phyloP scores from a whole-genome alignment of 2,888 invertebrate genomes.

The Antitype chi region DNA sequence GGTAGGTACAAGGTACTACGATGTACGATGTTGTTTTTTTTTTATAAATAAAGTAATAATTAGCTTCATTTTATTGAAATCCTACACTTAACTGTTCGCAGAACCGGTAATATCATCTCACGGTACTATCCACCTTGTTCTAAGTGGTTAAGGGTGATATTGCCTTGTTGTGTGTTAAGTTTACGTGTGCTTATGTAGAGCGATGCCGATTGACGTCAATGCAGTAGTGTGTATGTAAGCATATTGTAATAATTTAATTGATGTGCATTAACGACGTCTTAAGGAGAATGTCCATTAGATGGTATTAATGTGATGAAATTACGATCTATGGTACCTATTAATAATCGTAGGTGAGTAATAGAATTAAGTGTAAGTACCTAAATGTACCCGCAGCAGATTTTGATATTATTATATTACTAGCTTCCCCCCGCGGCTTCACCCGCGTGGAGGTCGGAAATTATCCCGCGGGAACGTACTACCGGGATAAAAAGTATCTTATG shows the following conservation, averaged over 20 bases:
- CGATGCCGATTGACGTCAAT: slow-evolving; percentile 64
- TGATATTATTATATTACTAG: not conserved
- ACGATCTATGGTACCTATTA: not conserved
- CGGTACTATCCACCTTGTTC: not conserved
- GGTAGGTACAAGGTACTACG: not conserved
- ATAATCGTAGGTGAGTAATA: not conserved
- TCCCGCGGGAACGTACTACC: too few relatives aligned
- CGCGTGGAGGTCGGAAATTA: too few relatives aligned
- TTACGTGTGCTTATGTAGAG: slow-evolving; percentile 47
- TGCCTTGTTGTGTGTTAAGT: not conserved
- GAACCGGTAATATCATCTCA: slow-evolving; percentile 7
- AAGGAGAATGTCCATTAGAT: slow-evolving; percentile 26
- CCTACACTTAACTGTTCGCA: slow-evolving; percentile 47
- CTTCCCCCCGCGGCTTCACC: too few relatives aligned
- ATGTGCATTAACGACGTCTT: slow-evolving; percentile 50
- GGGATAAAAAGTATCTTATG: too few relatives aligned
- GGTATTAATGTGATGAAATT: slow-evolving; percentile 22
- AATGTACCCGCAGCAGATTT: not conserved
- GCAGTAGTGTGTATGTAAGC: slow-evolving; percentile 61
- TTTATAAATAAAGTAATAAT: slow-evolving; percentile 42
- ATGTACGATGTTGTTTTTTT: slow-evolving; percentile 4
- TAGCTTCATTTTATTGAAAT: slow-evolving; percentile 56
- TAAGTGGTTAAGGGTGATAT: slow-evolving; percentile 12
- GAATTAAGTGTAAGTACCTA: not conserved
- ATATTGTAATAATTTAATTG: slow-evolving; percentile 63